Evolutionary conservation across 2,113 vertebrate species (phyloP).

Genomic region (Nanger granti): DNA sequence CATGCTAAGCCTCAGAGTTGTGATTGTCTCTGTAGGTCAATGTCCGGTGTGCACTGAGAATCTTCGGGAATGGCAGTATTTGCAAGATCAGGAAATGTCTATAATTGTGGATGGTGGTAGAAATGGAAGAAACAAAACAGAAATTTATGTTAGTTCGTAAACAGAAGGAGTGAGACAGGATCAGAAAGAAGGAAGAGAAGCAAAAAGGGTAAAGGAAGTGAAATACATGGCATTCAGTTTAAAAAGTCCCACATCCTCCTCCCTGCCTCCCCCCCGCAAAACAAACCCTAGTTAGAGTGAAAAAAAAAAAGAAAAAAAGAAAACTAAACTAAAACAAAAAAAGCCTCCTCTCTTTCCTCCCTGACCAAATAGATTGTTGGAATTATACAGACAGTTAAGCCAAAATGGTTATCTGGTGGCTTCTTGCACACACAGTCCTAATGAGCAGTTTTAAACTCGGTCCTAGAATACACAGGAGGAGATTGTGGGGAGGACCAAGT

Average conservation of each 20-base stretch:
- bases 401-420: not conserved
- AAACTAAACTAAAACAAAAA: not conserved
- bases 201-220: not conserved
- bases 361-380: not conserved
- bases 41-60: not conserved
- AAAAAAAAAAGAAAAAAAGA: not conserved
- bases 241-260: not conserved
- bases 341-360: not conserved
- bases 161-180: not conserved
- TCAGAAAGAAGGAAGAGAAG: not conserved
- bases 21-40: fast-evolving
- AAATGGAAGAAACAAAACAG: not conserved
- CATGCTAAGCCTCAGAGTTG: fast-evolving
- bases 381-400: not conserved
- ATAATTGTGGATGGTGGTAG: no score
- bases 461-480: not conserved
- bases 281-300: not conserved
- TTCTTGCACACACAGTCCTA: not conserved
- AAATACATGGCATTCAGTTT: not conserved
- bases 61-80: not conserved
- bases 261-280: fast-evolving
- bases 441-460: not conserved
- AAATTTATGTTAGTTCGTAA: not conserved
- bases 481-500: not conserved
- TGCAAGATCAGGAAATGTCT: not conserved